Percentiles rank a stretch among this genome's conserved stretches.
Evolutionary conservation across 2,888 invertebrate species (phyloP).

Genomic region (Priocnemis perturbator): DNA sequence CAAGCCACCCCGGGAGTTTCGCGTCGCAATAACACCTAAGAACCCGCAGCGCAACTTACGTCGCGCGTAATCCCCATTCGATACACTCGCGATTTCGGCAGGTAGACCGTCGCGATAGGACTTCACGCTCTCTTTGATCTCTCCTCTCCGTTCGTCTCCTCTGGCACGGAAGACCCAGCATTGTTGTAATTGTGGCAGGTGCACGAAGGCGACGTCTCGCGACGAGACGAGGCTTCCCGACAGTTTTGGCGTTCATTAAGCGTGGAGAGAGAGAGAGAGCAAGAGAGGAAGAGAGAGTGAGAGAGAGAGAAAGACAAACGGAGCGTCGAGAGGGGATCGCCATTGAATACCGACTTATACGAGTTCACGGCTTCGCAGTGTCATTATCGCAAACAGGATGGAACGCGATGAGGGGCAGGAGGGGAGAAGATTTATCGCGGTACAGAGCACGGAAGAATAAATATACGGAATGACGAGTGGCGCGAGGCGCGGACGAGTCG

Average conservation of each 20-base stretch:
- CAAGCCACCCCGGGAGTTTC: no score
- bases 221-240: slow-evolving; percentile 43
- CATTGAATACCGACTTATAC: slow-evolving; percentile 34
- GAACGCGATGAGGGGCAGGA: slow-evolving; percentile 11
- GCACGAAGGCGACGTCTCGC: slow-evolving; percentile 22
- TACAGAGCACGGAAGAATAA: background rate
- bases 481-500: no score
- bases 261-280: slow-evolving; percentile 45
- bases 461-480: no score
- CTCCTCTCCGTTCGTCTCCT: slow-evolving; percentile 10
- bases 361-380: slow-evolving; percentile 23
- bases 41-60: no score
- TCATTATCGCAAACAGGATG: background rate
- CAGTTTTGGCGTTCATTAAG: slow-evolving; percentile 52
- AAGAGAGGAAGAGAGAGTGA: slow-evolving; percentile 30
- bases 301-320: slow-evolving; percentile 3
- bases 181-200: slow-evolving; percentile 44
- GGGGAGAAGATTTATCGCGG: slow-evolving; percentile 32
- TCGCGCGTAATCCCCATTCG: no score
- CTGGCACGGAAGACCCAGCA: slow-evolving; percentile 25
- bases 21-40: no score
- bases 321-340: slow-evolving; percentile 13
- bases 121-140: slow-evolving; percentile 53
- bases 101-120: slow-evolving; percentile 38
- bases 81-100: slow-evolving; percentile 10